A percentile compares a stretch with the other conserved stretches of the same genome.
phyloP scores from a whole-genome alignment of 1,140 invertebrate species.

The Aradophagus sp. region DNA sequence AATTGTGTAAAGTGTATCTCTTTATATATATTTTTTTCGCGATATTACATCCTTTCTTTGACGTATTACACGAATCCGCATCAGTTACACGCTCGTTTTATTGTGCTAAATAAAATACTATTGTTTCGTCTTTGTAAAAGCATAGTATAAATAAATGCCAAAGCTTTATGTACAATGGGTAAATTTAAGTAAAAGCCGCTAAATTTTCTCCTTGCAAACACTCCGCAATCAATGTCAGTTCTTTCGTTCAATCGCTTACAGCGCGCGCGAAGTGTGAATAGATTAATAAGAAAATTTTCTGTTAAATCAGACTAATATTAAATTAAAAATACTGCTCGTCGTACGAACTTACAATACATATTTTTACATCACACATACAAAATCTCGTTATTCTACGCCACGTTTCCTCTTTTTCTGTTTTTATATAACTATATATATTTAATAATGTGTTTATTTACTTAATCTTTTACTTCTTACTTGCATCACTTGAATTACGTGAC shows the following conservation, averaged over 20 bases:
- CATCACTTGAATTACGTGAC: slow-evolving; percentile 1
- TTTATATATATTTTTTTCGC: too few species aligned
- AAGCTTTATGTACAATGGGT: slow-evolving; percentile 71
- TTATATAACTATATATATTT: too few species aligned
- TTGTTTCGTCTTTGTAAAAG: slow-evolving; percentile 67
- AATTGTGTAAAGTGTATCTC: too few species aligned
- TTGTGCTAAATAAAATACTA: slow-evolving; percentile 73
- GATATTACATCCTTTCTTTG: too few species aligned
- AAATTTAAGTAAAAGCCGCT: slow-evolving; percentile 74
- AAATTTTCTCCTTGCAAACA: slow-evolving; percentile 44
- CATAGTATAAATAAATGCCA: slow-evolving; percentile 74
- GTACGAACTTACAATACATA: slow-evolving; percentile 61
- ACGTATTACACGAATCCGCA: slow-evolving; percentile 32
- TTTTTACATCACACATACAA: slow-evolving; percentile 46
- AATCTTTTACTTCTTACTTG: neutral
- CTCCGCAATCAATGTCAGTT: slow-evolving; percentile 19
- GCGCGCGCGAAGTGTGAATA: slow-evolving; percentile 7
- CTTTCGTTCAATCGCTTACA: slow-evolving; percentile 8
- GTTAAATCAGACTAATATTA: slow-evolving; percentile 67
- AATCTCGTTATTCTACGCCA: slow-evolving; percentile 8
- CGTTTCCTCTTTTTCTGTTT: slow-evolving; percentile 8
- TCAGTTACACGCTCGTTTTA: slow-evolving; percentile 44
- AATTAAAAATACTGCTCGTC: slow-evolving; percentile 73
- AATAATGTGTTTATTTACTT: neutral
- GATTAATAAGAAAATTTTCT: slow-evolving; percentile 61